These are phyloP conservation scores for Calidris pugnax DNA, from an alignment of 2,113 vertebrate species.

Conservation along the genomic window DNA sequence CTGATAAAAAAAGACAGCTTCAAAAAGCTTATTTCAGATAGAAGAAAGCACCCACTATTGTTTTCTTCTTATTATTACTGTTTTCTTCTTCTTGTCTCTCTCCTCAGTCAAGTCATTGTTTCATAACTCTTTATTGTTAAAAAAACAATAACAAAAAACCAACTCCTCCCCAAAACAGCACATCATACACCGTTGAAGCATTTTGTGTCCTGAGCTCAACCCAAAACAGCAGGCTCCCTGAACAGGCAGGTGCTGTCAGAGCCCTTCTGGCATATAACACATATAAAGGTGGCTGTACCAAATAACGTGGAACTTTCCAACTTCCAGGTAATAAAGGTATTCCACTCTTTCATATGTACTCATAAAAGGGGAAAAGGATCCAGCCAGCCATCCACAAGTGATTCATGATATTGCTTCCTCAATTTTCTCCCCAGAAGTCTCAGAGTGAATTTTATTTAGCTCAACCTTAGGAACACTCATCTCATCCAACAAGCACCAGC, in stretches of 20 bases:
- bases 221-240: not conserved
- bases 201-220: not conserved
- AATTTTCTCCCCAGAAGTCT: not conserved
- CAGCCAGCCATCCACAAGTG: not conserved
- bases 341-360: not conserved
- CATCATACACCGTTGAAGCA: not conserved
- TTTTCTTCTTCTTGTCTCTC: not conserved
- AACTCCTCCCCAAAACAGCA: not conserved
- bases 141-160: not conserved
- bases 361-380: not conserved
- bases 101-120: not conserved
- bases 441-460: not conserved
- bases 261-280: not conserved
- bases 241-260: not conserved
- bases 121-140: not conserved
- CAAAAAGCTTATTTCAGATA: not conserved
- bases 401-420: not conserved
- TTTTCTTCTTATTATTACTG: too few species aligned
- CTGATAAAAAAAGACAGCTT: not conserved
- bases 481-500: not conserved
- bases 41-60: not conserved
- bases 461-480: not conserved
- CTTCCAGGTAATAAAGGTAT: not conserved
- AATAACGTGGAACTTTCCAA: rapidly evolving
- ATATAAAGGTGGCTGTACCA: not conserved